phyloP scores from a whole-genome alignment of 1,140 invertebrate species.

The Myzus persicae region DNA sequence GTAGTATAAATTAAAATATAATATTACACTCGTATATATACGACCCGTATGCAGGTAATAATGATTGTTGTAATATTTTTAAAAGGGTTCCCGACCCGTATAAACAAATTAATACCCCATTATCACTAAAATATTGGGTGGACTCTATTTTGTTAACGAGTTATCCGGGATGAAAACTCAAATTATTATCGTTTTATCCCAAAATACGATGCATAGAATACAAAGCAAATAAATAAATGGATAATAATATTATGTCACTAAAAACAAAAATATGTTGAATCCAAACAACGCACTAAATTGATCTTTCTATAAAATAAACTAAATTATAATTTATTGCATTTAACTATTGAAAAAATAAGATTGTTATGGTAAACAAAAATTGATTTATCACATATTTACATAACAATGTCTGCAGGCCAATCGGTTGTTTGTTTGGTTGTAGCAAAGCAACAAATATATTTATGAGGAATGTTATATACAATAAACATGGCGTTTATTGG shows the following conservation, averaged over 20 bases:
- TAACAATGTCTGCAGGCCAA: too few species aligned
- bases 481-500: too few species aligned
- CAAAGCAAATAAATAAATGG: neutral
- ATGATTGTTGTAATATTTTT: neutral
- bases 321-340: too few species aligned
- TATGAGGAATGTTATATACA: too few species aligned
- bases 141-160: neutral
- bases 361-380: too few species aligned
- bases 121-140: neutral
- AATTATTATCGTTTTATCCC: neutral
- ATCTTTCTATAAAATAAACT: neutral
- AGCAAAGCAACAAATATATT: too few species aligned
- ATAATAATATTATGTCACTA: too few species aligned
- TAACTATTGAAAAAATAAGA: too few species aligned
- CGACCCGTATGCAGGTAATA: neutral
- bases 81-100: slow-evolving; percentile 1
- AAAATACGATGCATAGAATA: neutral
- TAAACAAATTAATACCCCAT: neutral
- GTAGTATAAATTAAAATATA: neutral
- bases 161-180: neutral
- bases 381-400: too few species aligned
- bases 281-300: neutral
- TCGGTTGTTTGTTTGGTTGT: too few species aligned
- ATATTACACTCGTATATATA: neutral
- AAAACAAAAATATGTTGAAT: neutral